Conservation (phyloP, 2,797 vertebrate species). For the Mastacembelus armatus region DNA sequence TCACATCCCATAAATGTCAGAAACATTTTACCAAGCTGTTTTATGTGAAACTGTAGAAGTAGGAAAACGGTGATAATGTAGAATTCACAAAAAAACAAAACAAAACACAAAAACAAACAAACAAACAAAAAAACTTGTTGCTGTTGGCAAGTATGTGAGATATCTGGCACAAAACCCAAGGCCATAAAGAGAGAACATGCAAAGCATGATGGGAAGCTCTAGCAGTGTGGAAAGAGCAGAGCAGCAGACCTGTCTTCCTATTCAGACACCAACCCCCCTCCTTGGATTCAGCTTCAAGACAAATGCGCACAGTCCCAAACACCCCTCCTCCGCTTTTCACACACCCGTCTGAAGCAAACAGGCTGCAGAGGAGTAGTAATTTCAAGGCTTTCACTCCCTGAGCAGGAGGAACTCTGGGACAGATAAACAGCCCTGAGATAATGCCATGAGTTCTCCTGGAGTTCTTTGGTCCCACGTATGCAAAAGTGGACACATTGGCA, state of each 20-base stretch:
- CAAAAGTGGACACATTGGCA: slow-evolving; percentile 36
- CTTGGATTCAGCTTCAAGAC: slow-evolving; percentile 40
- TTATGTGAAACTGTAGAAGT: slow-evolving; percentile 44
- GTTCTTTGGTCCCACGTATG: slow-evolving; percentile 30
- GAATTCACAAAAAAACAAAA: slow-evolving; percentile 35
- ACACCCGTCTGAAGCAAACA: slow-evolving; percentile 70
- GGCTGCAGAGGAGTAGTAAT: slow-evolving; percentile 56
- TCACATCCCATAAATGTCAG: slow-evolving; percentile 36
- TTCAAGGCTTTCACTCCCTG: slow-evolving; percentile 42
- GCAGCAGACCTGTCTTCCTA: slow-evolving; percentile 64
- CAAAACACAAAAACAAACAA: not conserved
- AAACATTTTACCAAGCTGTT: slow-evolving; percentile 35
- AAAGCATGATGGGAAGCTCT: slow-evolving; percentile 79
- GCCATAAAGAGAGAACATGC: slow-evolving; percentile 74
- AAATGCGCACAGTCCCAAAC: slow-evolving; percentile 58
- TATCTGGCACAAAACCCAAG: slow-evolving; percentile 69
- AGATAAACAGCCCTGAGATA: slow-evolving; percentile 72
- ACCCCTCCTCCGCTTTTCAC: slow-evolving; percentile 81
- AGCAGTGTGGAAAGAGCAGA: slow-evolving; percentile 54
- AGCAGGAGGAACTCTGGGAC: slow-evolving; percentile 54
- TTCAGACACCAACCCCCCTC: slow-evolving; percentile 35
- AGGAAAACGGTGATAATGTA: slow-evolving; percentile 57
- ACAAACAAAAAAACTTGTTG: slow-evolving; percentile 53
- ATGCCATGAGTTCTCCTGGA: slow-evolving; percentile 53
- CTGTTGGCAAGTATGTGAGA: slow-evolving; percentile 72